These are phyloP conservation scores for Trichacis sp. DNA, from an alignment of 2,888 invertebrate genomes.

Conservation along the genomic window DNA sequence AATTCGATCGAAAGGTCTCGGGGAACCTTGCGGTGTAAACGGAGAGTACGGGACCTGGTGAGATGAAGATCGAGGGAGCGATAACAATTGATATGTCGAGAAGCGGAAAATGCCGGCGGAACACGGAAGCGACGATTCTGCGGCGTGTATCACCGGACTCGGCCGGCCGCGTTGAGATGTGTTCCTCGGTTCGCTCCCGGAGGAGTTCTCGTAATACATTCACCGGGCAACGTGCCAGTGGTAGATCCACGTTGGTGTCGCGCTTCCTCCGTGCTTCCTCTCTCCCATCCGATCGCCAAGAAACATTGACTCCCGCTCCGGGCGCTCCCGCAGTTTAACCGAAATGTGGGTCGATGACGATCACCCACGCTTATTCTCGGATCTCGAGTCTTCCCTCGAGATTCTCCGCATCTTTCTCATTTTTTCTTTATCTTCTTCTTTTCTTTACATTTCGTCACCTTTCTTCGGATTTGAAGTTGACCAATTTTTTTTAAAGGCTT, in stretches of 20 bases:
- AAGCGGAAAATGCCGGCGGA: slow-evolving; percentile 35
- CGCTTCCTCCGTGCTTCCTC: too few species aligned
- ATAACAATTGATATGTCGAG: slow-evolving; percentile 19
- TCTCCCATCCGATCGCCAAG: too few species aligned
- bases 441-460: too few species aligned
- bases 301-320: slow-evolving; percentile 38
- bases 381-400: too few species aligned
- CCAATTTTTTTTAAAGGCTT: too few species aligned
- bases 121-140: slow-evolving; percentile 35
- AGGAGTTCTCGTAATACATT: slow-evolving; percentile 40
- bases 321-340: slow-evolving; percentile 15
- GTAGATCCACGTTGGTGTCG: slow-evolving; percentile 28
- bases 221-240: slow-evolving; percentile 37
- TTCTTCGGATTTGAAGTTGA: too few species aligned
- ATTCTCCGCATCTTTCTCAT: too few species aligned
- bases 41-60: background rate
- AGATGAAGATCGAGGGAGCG: background rate
- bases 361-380: too few species aligned
- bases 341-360: slow-evolving; percentile 39
- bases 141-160: slow-evolving; percentile 26
- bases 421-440: too few species aligned
- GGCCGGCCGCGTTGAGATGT: slow-evolving; percentile 12
- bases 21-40: too few species aligned
- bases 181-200: slow-evolving; percentile 24
- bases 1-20: too few species aligned